Evolutionary conservation across 2,888 invertebrate genomes (phyloP).

Genomic region (Oscheius onirici): DNA sequence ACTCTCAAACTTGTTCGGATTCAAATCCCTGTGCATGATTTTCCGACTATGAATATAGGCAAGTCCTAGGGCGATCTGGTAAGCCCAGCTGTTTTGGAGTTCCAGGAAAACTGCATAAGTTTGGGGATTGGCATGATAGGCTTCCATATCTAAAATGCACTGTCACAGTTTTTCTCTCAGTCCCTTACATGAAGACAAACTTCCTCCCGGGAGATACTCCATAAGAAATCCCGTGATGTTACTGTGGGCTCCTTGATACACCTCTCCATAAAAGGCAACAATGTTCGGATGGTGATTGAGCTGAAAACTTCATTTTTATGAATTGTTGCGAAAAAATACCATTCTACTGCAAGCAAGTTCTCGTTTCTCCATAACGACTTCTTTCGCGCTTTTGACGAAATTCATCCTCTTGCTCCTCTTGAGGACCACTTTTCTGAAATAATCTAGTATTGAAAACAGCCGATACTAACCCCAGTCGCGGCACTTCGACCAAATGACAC

Average conservation of each 20-base stretch:
- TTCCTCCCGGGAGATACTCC: neutral
- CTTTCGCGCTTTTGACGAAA: too few relatives aligned
- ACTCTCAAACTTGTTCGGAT: neutral
- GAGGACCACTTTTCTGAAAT: too few relatives aligned
- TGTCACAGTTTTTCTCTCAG: too few relatives aligned
- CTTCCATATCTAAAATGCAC: too few relatives aligned
- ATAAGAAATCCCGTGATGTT: neutral
- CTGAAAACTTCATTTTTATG: neutral
- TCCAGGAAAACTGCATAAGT: neutral
- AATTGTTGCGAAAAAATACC: neutral
- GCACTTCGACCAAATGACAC: too few relatives aligned
- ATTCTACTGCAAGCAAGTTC: too few relatives aligned
- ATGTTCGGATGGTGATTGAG: constrained; percentile 4
- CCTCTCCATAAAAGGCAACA: neutral
- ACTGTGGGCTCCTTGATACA: neutral
- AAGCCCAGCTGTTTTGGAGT: neutral
- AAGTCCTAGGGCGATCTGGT: neutral
- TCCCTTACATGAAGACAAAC: neutral
- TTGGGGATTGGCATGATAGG: neutral
- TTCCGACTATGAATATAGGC: neutral
- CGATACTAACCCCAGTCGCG: too few relatives aligned
- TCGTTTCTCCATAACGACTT: too few relatives aligned
- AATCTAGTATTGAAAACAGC: too few relatives aligned
- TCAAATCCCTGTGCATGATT: constrained; percentile 1
- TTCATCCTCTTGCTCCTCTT: too few relatives aligned